Conservation (phyloP, 2,888 invertebrate species). For the Nomada goodeniana region DNA sequence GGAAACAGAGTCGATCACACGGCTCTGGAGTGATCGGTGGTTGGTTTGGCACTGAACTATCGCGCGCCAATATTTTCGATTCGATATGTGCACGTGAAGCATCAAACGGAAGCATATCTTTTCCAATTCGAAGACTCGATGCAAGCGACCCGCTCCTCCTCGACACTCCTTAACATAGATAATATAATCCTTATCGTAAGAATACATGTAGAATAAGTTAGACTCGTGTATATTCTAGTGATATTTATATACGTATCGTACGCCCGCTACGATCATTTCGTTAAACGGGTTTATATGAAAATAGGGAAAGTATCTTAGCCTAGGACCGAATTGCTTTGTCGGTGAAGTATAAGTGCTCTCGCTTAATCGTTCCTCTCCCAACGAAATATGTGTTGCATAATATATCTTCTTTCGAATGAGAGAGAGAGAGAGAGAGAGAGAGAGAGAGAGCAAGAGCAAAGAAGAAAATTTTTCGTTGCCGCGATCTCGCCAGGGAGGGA, state of each 20-base stretch:
- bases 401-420: neutral
- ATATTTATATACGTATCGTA: constrained; percentile 42
- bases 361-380: constrained; percentile 7
- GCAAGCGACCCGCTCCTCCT: constrained; percentile 17
- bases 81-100: neutral
- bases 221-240: constrained; percentile 53
- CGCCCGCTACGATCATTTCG: constrained; percentile 40
- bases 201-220: constrained; percentile 61
- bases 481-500: constrained; percentile 6
- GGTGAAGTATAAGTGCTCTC: constrained; percentile 41
- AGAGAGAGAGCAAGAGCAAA: neutral
- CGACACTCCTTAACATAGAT: constrained; percentile 22
- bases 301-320: constrained; percentile 69
- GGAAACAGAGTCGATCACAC: constrained; percentile 14
- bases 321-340: constrained; percentile 62
- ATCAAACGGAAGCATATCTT: constrained; percentile 22
- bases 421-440: neutral
- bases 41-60: constrained; percentile 33
- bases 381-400: constrained; percentile 13
- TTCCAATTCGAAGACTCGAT: constrained; percentile 15
- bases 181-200: constrained; percentile 52
- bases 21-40: neutral
- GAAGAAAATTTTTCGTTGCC: constrained; percentile 7
- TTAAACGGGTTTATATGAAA: constrained; percentile 71
- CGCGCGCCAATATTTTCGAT: neutral